Percentiles rank a stretch among this genome's conserved stretches.
Conservation (phyloP, 2,113 vertebrate genomes). For the Mungos mungo region DNA sequence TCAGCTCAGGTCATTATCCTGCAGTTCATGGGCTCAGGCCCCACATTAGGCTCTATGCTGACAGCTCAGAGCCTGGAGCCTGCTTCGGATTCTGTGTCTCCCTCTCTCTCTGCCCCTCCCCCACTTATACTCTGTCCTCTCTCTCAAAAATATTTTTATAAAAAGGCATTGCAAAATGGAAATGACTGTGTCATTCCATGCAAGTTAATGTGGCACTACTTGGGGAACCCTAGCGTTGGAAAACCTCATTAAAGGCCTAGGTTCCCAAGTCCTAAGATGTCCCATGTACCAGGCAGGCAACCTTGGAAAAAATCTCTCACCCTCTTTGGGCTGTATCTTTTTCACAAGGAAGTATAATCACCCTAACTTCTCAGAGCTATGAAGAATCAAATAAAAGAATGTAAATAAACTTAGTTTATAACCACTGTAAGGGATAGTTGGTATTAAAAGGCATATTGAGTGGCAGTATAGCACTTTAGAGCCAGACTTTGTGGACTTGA, state of each 20-base stretch:
- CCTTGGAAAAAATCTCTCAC: neutral
- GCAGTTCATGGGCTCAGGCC: too few species aligned
- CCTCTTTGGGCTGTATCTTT: neutral
- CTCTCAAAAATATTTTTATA: too few species aligned
- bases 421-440: neutral
- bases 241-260: neutral
- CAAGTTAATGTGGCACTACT: neutral
- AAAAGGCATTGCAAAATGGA: neutral
- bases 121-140: too few species aligned
- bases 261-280: neutral
- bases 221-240: too few species aligned
- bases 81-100: too few species aligned
- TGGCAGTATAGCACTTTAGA: too few species aligned
- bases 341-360: neutral
- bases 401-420: neutral
- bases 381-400: neutral
- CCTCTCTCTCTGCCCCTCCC: too few species aligned
- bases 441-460: neutral
- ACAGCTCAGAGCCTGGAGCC: too few species aligned
- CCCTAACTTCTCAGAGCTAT: neutral
- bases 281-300: neutral
- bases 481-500: neutral
- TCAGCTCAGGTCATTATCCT: too few species aligned
- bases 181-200: neutral
- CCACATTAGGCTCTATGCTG: too few species aligned